Conservation (phyloP, 2,113 vertebrate species). For the Brienomyrus brachyistius region DNA sequence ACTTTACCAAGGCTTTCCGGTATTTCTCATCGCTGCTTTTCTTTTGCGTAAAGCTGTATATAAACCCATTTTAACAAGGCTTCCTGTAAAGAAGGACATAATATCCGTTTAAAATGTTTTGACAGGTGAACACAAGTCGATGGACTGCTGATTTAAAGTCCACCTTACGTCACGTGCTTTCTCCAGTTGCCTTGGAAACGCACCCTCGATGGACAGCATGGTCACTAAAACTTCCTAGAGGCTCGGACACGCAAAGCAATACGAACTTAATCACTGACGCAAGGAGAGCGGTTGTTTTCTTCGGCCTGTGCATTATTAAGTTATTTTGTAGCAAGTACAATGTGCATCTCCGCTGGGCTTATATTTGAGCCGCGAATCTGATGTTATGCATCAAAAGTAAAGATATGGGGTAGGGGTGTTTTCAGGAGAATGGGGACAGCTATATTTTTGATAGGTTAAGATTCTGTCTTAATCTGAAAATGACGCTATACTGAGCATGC, state of each 20-base stretch:
- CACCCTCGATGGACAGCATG: background rate
- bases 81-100: background rate
- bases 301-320: background rate
- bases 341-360: background rate
- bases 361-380: background rate
- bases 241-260: background rate
- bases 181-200: constrained; percentile 6
- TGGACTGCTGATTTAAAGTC: background rate
- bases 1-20: background rate
- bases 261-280: constrained; percentile 2
- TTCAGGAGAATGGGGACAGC: background rate
- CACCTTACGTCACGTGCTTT: background rate
- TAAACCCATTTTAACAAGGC: background rate
- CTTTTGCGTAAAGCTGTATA: background rate
- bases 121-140: constrained; percentile 37
- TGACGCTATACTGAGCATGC: background rate
- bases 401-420: background rate
- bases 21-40: background rate
- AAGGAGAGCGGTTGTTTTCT: background rate
- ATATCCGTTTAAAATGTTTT: background rate
- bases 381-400: constrained; percentile 4
- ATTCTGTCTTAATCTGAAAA: background rate
- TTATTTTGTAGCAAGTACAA: background rate
- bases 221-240: constrained; percentile 5
- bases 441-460: background rate